Conservation (phyloP, 1,140 invertebrate species). For the Elysia chlorotica region DNA sequence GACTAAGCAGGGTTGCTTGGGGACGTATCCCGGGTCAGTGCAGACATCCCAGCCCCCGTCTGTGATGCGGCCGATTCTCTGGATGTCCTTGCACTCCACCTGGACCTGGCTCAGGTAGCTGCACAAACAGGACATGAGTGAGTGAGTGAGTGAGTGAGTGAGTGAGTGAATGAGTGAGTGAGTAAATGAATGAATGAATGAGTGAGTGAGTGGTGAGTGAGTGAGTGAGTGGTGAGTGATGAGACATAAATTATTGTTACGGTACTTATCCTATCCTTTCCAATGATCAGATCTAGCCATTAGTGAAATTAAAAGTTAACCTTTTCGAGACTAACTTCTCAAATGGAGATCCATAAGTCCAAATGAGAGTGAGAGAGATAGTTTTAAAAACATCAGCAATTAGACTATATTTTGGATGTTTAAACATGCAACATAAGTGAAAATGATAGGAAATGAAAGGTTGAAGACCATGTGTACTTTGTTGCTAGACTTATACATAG, state of each 20-base stretch:
- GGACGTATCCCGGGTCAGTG: slow-evolving; percentile 25
- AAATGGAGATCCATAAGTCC: too few species aligned
- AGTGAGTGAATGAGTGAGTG: neutral
- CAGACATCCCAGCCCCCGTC: slow-evolving; percentile 49
- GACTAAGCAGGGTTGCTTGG: slow-evolving; percentile 30
- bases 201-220: neutral
- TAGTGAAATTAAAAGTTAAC: too few species aligned
- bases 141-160: neutral
- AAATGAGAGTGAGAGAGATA: too few species aligned
- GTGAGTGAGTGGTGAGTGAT: neutral
- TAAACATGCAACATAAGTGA: too few species aligned
- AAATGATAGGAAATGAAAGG: too few species aligned
- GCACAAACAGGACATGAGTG: neutral
- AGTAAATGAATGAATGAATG: neutral
- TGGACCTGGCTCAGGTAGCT: slow-evolving; percentile 36
- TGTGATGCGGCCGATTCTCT: slow-evolving; percentile 33
- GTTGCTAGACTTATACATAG: too few species aligned
- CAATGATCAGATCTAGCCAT: too few species aligned
- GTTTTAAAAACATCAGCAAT: too few species aligned
- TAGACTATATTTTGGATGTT: too few species aligned
- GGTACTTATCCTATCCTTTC: slow-evolving; percentile 69
- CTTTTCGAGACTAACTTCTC: too few species aligned
- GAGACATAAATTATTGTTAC: slow-evolving; percentile 68
- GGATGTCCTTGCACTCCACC: slow-evolving; percentile 28
- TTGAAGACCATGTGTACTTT: too few species aligned